Evolutionary conservation across 2,888 invertebrate genomes (phyloP), one percentile per base, ranked within the genome.

Genomic region (Thecocarcelia acutangulata): DNA sequence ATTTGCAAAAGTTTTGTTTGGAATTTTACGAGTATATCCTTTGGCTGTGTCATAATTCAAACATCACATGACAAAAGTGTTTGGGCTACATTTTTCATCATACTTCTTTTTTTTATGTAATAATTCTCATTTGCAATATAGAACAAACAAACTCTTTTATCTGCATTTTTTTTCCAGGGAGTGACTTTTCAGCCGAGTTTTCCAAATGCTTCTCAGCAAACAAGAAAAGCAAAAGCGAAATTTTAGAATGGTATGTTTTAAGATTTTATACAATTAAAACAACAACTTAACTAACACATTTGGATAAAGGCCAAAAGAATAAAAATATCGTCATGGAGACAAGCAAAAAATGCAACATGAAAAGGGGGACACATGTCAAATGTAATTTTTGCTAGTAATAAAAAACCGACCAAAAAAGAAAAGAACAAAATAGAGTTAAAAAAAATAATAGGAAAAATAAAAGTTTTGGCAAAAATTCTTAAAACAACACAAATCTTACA

Each of bases 241-340:
- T 28, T 56, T 58, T 17, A 72, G 24, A 59, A 50, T 68, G 63
- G 72, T 72, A 72, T 68, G 76, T 28, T 66, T 75, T 24, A 70
- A 64, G 59, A 70, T 75, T 68, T 68, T 42, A 33, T 75, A 19
- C 40, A 50, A 75, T 50, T 42, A 58, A 44, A 64, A 69, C 40
- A 59, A 76, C 61, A 66, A 72, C 59, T 59, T 80, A 70, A 72
- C 76, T 80, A 70, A 72, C 76, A 76, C 50, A 72, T 72, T 81
- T 81, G 80, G 80, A 81, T 81, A 66, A 72, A 42, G 33, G 80
- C 80, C 80, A 80, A 81, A 68, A 78, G 63, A 15, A 33, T n/a
- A n/a, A 24, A 40, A 40, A 64, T 54, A 66, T 46, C 40, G 48
- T 68, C 66, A 68, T 73, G 58, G 66, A 54, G 46, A 9, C 19